phyloP scores from a whole-genome alignment of 2,888 invertebrate species.

The Cantharis lateralis region DNA sequence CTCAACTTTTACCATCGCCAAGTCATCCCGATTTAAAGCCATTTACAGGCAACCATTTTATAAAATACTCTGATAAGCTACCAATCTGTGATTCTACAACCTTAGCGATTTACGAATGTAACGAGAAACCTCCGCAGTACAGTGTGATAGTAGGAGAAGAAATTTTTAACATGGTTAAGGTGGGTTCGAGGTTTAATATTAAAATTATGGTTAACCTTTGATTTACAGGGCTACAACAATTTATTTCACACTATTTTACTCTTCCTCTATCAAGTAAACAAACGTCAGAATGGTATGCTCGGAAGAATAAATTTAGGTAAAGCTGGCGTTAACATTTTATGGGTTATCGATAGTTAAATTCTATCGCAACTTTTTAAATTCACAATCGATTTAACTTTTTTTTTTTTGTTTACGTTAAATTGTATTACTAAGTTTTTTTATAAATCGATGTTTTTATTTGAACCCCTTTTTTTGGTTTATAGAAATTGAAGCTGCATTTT shows the following conservation, averaged over 20 bases:
- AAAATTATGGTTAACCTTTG: neutral
- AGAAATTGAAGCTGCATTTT: too few species aligned
- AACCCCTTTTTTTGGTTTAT: neutral
- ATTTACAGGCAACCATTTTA: constrained; percentile 62
- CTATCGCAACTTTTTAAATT: neutral
- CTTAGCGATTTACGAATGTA: constrained; percentile 66
- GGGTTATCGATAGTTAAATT: constrained; percentile 66
- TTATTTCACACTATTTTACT: constrained; percentile 84
- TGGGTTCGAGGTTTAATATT: constrained; percentile 41
- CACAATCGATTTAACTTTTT: neutral
- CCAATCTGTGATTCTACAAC: constrained; percentile 57
- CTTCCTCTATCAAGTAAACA: constrained; percentile 77
- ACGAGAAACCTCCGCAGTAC: constrained; percentile 73
- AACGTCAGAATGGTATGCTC: constrained; percentile 73
- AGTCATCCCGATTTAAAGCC: constrained; percentile 69
- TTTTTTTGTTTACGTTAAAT: neutral
- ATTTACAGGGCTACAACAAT: constrained; percentile 80
- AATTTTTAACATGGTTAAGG: constrained; percentile 69
- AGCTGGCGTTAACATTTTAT: constrained; percentile 83
- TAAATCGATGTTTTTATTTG: neutral
- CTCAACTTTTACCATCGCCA: constrained; percentile 71
- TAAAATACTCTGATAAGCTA: constrained; percentile 57
- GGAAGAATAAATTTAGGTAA: constrained; percentile 78
- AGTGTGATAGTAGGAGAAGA: constrained; percentile 69
- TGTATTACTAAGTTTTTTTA: neutral